Conservation (phyloP, 1,140 invertebrate genomes). For the Drosophila kanapiae region DNA sequence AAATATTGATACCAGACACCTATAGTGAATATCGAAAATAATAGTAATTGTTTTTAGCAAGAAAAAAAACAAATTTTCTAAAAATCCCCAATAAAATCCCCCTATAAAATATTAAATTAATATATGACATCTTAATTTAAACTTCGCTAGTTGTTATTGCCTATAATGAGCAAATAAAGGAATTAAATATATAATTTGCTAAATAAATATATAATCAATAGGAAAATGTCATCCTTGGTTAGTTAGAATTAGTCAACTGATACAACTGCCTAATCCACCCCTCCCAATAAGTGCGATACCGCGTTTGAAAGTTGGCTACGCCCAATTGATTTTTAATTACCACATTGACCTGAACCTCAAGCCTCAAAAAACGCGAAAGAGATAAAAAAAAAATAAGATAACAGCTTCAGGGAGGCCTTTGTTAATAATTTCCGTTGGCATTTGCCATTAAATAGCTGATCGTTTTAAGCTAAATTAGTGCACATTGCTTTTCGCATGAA, state of each 20-base stretch:
- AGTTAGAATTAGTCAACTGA: neutral
- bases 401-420: slow-evolving; percentile 25
- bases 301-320: slow-evolving; percentile 42
- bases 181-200: no score
- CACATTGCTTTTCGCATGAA: slow-evolving; percentile 59
- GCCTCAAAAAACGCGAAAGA: slow-evolving; percentile 1
- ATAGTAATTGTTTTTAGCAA: no score
- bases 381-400: slow-evolving; percentile 9
- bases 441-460: slow-evolving; percentile 63
- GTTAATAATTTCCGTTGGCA: slow-evolving; percentile 52
- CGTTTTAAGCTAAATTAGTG: slow-evolving; percentile 72
- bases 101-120: no score
- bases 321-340: slow-evolving; percentile 82
- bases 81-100: no score
- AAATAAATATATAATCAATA: neutral
- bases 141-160: no score
- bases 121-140: no score
- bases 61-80: no score
- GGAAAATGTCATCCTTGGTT: neutral
- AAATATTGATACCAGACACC: no score
- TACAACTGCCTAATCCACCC: slow-evolving; percentile 6
- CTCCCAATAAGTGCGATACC: neutral
- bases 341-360: slow-evolving; percentile 57
- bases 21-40: no score
- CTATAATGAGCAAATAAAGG: no score